Evolutionary conservation across 2,888 invertebrate genomes (phyloP).

Genomic region (Ecdyonurus torrentis): DNA sequence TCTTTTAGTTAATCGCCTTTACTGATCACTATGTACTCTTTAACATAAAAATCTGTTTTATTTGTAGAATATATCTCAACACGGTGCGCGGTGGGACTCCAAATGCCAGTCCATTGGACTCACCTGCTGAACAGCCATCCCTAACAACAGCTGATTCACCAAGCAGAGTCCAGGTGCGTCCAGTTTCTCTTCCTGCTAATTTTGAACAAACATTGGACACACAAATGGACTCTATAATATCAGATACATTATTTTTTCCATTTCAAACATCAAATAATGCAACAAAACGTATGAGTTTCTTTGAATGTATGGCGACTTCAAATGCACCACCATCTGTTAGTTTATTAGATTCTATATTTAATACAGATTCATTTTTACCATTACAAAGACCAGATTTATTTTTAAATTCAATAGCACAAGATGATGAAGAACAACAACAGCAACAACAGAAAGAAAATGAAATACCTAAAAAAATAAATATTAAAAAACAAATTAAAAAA

Average conservation of each 20-base stretch:
- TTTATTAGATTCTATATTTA: not conserved
- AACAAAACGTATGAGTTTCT: too few relatives aligned
- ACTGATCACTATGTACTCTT: too few relatives aligned
- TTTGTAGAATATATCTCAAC: conserved; percentile 63
- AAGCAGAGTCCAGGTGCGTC: conserved; percentile 29
- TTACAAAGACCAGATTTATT: not conserved
- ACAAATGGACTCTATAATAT: not conserved
- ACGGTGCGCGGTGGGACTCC: conserved; percentile 62
- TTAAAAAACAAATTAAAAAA: not conserved
- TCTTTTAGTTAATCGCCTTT: too few relatives aligned
- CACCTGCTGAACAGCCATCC: conserved; percentile 55
- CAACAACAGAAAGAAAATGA: not conserved
- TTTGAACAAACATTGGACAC: not conserved
- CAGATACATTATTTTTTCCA: not conserved
- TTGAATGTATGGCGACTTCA: not conserved
- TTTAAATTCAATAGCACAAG: not conserved
- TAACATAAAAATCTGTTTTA: conserved; percentile 9
- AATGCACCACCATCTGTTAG: not conserved
- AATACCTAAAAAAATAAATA: not conserved
- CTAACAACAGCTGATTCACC: conserved; percentile 44
- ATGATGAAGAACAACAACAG: too few relatives aligned
- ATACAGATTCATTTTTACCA: not conserved
- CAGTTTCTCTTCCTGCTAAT: conserved; percentile 11
- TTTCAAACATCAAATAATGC: not conserved
- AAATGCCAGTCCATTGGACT: conserved; percentile 67